phyloP scores from a whole-genome alignment of 2,797 vertebrate genomes.

The Geotrypetes seraphini region DNA sequence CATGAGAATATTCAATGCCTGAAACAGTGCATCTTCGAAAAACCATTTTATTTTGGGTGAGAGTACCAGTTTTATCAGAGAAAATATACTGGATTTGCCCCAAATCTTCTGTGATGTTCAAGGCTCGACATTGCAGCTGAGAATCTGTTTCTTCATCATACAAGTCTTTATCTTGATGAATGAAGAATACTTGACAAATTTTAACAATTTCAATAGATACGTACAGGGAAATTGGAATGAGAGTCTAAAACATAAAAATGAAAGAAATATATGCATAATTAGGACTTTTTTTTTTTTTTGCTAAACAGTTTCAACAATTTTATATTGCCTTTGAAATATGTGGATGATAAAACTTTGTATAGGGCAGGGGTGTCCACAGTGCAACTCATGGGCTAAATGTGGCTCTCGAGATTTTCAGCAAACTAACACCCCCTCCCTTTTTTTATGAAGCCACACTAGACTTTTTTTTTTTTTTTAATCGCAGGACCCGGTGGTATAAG shows the following conservation, averaged over 20 bases:
- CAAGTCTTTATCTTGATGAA: slow-evolving; percentile 86
- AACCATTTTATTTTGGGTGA: slow-evolving; percentile 98
- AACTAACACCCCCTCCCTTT: no score
- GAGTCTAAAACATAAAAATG: slow-evolving; percentile 57
- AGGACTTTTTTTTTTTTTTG: not conserved
- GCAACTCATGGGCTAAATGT: no score
- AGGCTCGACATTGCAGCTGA: slow-evolving; percentile 83
- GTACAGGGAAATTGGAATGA: slow-evolving; percentile 96
- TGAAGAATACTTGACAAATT: slow-evolving; percentile 93
- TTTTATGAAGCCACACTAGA: no score
- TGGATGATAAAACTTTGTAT: no score
- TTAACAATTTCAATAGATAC: slow-evolving; percentile 97
- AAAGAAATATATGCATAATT: not conserved
- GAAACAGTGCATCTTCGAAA: slow-evolving; percentile 91
- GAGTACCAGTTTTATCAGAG: slow-evolving; percentile 95
- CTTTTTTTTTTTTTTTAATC: no score
- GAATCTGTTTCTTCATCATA: slow-evolving; percentile 92
- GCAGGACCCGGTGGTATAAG: no score
- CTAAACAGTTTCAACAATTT: no score
- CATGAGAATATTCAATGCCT: slow-evolving; percentile 89
- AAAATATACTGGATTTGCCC: slow-evolving; percentile 96
- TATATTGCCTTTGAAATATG: no score
- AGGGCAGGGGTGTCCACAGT: no score
- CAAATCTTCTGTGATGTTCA: slow-evolving; percentile 94
- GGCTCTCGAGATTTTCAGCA: no score